Percentiles rank a stretch among this genome's conserved stretches.
Evolutionary conservation across 2,113 vertebrate genomes (phyloP).

Genomic region (Dendropsophus ebraccatus): DNA sequence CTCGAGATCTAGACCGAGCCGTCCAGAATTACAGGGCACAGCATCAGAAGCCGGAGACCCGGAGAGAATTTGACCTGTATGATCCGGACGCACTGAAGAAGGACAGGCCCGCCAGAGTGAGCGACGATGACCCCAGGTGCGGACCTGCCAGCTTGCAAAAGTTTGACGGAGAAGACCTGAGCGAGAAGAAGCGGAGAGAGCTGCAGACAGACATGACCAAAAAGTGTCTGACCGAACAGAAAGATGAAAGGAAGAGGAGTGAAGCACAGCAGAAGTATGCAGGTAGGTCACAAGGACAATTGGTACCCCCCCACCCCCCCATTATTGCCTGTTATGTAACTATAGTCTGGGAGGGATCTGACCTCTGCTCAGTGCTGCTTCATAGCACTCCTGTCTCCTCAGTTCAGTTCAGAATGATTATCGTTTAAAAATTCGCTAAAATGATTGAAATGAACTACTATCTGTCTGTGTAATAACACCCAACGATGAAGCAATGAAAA

Average conservation of each 20-base stretch:
- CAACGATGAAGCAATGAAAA: too few relatives aligned
- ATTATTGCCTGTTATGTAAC: too few relatives aligned
- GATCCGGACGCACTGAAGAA: conserved; percentile 64
- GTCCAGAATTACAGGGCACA: conserved; percentile 64
- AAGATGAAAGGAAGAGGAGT: conserved; percentile 65
- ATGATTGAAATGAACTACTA: too few relatives aligned
- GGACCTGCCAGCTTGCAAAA: conserved; percentile 69
- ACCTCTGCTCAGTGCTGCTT: too few relatives aligned
- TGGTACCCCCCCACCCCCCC: too few relatives aligned
- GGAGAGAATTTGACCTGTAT: conserved; percentile 68
- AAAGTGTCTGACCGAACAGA: conserved; percentile 72
- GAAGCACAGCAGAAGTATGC: conserved; percentile 62
- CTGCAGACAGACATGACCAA: conserved; percentile 76
- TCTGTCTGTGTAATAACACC: too few relatives aligned
- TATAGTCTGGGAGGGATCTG: too few relatives aligned
- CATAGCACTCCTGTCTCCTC: too few relatives aligned
- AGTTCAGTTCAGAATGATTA: too few relatives aligned
- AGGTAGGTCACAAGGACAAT: conserved; percentile 63
- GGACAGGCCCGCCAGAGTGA: conserved; percentile 41
- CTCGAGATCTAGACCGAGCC: conserved; percentile 63
- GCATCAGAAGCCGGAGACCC: conserved; percentile 69
- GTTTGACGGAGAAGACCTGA: conserved; percentile 75
- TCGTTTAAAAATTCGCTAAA: too few relatives aligned
- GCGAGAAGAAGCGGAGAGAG: conserved; percentile 49
- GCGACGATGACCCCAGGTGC: conserved; percentile 24